Evolutionary conservation across 2,113 vertebrate species (phyloP), one percentile per base, ranked within the genome.

Genomic region (Tenebrosternarchus preto): DNA sequence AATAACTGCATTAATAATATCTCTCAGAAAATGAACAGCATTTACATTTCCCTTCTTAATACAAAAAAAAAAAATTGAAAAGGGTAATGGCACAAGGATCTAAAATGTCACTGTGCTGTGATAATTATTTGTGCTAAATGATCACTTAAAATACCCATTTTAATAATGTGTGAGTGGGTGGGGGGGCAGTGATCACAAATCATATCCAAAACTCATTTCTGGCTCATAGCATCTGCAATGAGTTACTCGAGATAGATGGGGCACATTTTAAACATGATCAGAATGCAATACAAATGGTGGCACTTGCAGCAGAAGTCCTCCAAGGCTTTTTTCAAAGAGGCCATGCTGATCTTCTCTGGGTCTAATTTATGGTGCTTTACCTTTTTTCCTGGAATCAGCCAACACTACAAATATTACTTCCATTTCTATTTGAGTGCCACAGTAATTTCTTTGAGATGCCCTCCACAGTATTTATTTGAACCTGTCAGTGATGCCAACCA

Each of bases 361-460:
- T 70, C 36, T 50, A 72, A 24, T 46, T 66, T 69, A 39, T 22
- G 15, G 2, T n/a, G 29, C 25, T 20, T 60, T 25, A 63, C 72
- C 2, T 50, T 29, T 46, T 29, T 46, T 25, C 16, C 55, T 60
- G 24, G 31, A 83, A 75, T 43, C 17, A 64, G n/a, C 53, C 19
- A 77, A 73, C 36, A 25, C 69, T 46, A 46, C 60, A 67, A 27
- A 73, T 60, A 81, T 57, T 56, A 55, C 64, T 76, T 73, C 59
- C 64, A 76, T 81, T 69, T 76, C 67, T 5, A 76, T 50, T 75
- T 33, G 22, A 81, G 39, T 61, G 33, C 55, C 3, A n/a, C 17
- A 57, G 55, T 17, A 9, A 46, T 61, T 22, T 64, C 39, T 25
- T 11, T 76, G 19, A 2, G 16, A 24, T 68, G 22, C 22, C 11